A percentile compares a stretch with the other conserved stretches of the same genome.
These are phyloP conservation scores for Trachemys scripta DNA, from an alignment of 2,113 vertebrate species.

Conservation along the genomic window DNA sequence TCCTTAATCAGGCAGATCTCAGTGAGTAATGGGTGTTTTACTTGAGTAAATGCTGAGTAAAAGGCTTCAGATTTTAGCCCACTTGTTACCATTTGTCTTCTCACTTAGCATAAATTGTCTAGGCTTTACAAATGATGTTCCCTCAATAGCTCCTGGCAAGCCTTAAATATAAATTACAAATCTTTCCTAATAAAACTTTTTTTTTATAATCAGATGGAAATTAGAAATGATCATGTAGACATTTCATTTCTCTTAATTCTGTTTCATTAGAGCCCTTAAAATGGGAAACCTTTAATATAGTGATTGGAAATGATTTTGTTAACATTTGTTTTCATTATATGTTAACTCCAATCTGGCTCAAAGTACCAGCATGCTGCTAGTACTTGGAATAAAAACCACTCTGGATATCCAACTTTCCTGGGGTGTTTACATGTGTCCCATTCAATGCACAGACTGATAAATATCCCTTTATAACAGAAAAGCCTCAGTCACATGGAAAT, in stretches of 20 bases:
- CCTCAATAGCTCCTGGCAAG: constrained; percentile 73
- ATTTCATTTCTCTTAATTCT: constrained; percentile 78
- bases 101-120: constrained; percentile 73
- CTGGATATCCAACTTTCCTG: constrained; percentile 73
- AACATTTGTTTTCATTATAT: constrained; percentile 80
- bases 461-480: constrained; percentile 67
- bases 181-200: constrained; percentile 75
- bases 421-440: constrained; percentile 74
- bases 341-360: constrained; percentile 76
- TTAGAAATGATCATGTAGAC: constrained; percentile 76
- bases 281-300: constrained; percentile 76
- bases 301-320: constrained; percentile 79
- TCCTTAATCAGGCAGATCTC: not conserved
- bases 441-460: constrained; percentile 72
- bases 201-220: constrained; percentile 72
- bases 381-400: constrained; percentile 74
- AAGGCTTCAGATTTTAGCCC: constrained; percentile 57
- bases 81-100: constrained; percentile 60
- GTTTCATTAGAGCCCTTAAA: constrained; percentile 77
- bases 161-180: constrained; percentile 73
- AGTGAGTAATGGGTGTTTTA: constrained; percentile 39
- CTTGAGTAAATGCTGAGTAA: constrained; percentile 39
- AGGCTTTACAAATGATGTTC: constrained; percentile 71
- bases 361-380: constrained; percentile 67
- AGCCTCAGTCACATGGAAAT: constrained; percentile 68